These are phyloP conservation scores for Parelbella ahira DNA, from an alignment of 2,888 invertebrate genomes.

Conservation along the genomic window DNA sequence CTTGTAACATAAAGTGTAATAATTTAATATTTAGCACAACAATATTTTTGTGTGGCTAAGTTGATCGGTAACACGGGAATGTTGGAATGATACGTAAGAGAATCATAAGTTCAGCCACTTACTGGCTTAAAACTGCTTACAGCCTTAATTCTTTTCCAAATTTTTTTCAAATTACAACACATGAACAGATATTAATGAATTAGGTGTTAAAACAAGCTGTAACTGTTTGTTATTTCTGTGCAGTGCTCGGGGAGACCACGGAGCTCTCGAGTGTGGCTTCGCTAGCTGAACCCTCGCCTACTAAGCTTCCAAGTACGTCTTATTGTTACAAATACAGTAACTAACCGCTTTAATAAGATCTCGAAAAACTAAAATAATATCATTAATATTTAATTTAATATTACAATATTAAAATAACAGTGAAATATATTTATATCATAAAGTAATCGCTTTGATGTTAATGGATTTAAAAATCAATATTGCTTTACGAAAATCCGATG, in stretches of 20 bases:
- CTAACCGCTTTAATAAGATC: constrained; percentile 65
- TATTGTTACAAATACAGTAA: constrained; percentile 32
- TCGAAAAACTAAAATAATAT: constrained; percentile 29
- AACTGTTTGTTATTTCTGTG: constrained; percentile 71
- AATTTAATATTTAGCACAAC: no score
- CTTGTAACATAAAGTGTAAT: no score
- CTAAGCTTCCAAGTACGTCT: constrained; percentile 83
- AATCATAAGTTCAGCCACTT: no score
- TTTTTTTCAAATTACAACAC: no score
- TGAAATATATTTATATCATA: no score
- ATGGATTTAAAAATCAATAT: constrained; percentile 5
- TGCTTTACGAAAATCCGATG: not conserved
- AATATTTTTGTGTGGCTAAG: no score
- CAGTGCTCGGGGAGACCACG: constrained; percentile 70
- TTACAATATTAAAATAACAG: no score
- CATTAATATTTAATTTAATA: no score
- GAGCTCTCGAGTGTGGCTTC: constrained; percentile 73
- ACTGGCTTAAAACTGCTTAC: no score
- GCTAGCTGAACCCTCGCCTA: constrained; percentile 79
- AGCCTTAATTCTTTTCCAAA: no score
- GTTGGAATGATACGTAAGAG: no score
- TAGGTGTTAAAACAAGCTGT: constrained; percentile 31
- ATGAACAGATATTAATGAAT: constrained; percentile 14
- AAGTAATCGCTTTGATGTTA: constrained; percentile 1
- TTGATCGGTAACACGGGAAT: no score